phyloP scores from a whole-genome alignment of 2,888 invertebrate species.

The Parnassius smintheus region DNA sequence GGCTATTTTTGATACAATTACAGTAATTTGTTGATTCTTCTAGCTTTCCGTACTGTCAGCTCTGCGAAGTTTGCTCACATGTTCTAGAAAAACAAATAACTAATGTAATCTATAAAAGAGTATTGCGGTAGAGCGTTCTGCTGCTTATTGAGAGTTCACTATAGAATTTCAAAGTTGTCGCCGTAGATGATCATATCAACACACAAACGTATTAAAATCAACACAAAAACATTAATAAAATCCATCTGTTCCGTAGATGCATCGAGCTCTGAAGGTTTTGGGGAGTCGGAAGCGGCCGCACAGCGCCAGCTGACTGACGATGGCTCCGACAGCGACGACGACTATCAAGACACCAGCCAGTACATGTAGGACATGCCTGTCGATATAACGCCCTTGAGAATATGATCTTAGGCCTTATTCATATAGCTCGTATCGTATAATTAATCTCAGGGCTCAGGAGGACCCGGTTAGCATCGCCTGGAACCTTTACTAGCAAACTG shows the following conservation, averaged over 20 bases:
- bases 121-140: no score
- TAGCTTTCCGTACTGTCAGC: no score
- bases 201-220: no score
- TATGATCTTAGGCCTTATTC: slow-evolving; percentile 13
- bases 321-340: slow-evolving; percentile 69
- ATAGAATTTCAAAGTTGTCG: no score
- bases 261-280: slow-evolving; percentile 69
- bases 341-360: slow-evolving; percentile 73
- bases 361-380: slow-evolving; percentile 53
- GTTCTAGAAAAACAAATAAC: no score
- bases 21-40: no score
- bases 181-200: no score
- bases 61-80: no score
- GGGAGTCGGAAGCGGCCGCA: slow-evolving; percentile 60
- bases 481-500: not conserved
- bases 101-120: no score
- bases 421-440: not conserved
- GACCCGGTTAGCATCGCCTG: not conserved
- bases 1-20: no score
- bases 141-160: no score
- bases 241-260: slow-evolving; percentile 52
- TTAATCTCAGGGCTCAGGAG: not conserved
- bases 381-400: slow-evolving; percentile 17
- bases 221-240: not conserved
- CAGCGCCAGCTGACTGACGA: slow-evolving; percentile 77